phyloP scores from a whole-genome alignment of 2,113 vertebrate genomes.

The Xiphophorus maculatus region DNA sequence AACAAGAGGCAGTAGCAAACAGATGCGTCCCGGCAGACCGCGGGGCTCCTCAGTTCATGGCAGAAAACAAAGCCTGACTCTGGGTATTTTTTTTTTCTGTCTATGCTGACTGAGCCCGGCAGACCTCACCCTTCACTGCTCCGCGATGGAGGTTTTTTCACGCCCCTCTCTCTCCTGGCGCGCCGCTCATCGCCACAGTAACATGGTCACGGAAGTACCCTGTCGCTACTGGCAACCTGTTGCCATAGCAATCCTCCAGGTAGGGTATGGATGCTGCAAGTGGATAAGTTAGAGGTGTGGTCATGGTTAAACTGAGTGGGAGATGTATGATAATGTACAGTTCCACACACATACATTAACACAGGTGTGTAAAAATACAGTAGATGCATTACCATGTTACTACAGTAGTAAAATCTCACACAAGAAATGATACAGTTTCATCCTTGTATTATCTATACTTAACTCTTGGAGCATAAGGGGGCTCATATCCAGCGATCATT shows the following conservation, averaged over 20 bases:
- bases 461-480: too few relatives aligned
- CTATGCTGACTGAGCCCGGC: conserved; percentile 37
- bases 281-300: conserved; percentile 60
- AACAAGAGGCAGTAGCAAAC: neutral
- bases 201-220: conserved; percentile 69
- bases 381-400: neutral
- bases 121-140: conserved; percentile 50
- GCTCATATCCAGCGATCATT: too few relatives aligned
- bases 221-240: conserved; percentile 84
- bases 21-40: conserved; percentile 3
- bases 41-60: conserved; percentile 40
- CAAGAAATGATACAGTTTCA: neutral
- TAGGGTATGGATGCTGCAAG: conserved; percentile 32
- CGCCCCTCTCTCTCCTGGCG: conserved; percentile 33
- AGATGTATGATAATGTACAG: neutral
- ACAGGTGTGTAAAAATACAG: neutral
- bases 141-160: conserved; percentile 27
- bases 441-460: too few relatives aligned
- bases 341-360: neutral
- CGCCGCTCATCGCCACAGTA: conserved; percentile 66
- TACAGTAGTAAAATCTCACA: neutral
- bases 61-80: conserved; percentile 21
- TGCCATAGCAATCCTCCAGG: conserved; percentile 84
- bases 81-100: neutral
- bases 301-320: neutral